Conservation (phyloP, 2,888 invertebrate genomes). For the Tenthredo scrophulariae region DNA sequence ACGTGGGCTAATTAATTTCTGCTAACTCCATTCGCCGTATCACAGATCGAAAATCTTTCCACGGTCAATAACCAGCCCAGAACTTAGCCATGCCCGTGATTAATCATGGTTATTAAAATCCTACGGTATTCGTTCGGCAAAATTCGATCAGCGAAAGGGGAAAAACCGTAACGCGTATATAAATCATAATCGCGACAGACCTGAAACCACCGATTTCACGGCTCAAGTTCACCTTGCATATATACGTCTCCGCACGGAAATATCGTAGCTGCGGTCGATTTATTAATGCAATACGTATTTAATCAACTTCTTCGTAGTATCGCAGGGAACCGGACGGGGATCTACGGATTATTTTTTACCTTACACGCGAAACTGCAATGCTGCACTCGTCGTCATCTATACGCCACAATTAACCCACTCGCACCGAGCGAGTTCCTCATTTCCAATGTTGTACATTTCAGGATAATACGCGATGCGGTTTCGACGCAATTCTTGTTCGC, state of each 20-base stretch:
- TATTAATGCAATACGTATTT: neutral
- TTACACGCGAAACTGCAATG: neutral
- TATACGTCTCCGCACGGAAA: neutral
- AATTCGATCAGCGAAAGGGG: neutral
- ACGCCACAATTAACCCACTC: neutral
- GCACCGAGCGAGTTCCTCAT: neutral
- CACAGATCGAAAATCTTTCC: neutral
- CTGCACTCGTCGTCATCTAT: neutral
- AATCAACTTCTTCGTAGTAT: neutral
- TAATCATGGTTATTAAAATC: neutral
- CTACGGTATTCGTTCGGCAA: neutral
- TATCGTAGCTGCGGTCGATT: neutral
- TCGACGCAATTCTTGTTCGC: neutral
- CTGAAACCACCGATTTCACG: neutral
- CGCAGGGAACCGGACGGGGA: neutral
- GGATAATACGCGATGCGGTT: neutral
- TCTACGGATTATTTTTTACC: neutral
- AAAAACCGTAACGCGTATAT: neutral
- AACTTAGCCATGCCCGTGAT: neutral
- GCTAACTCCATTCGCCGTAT: neutral
- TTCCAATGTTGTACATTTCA: neutral
- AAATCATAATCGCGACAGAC: neutral
- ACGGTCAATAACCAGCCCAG: slow-evolving; percentile 26
- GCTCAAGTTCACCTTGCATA: slow-evolving; percentile 7
- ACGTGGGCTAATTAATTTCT: neutral